Evolutionary conservation across 2,888 invertebrate species (phyloP), one percentile per base, ranked within the genome.

Genomic region (Netelia melanura): DNA sequence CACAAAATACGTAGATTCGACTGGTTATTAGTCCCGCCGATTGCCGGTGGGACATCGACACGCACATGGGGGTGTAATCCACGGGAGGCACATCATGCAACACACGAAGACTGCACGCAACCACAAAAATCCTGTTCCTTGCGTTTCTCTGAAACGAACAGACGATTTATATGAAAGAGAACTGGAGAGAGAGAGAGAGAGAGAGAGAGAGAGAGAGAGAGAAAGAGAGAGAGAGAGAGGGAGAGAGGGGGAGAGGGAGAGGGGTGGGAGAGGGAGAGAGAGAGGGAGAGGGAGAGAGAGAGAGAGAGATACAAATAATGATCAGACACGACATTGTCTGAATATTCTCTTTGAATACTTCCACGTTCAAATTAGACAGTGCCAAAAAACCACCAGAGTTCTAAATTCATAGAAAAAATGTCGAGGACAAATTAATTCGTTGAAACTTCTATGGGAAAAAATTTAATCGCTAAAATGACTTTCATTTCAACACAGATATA

Each of bases 41-140:
- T 54, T 58, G 70, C 76, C 56, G 71, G 44, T 43, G 67, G 76
- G 62, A 77, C 67, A 71, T 48, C 62, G 85, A 85, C 85, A 85
- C 85, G 85, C 85, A 85, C 83, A 77, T 54, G 64, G 56, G 64
- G 65, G 58, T 80, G 79, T 80, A 83, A 85, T 85, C 78, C 80
- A 76, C 58, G 38, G n/a, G 9, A 30, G 65, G 65, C 70, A 44
- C 62, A 79, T 85, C 86, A 86, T 86, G 86, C 85, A 81, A 85
- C 83, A 64, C 68, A 68, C 67, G 68, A 74, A 68, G 44, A 68
- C 58, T 76, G 75, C 86, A 86, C 85, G 85, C 86, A 78, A 86
- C 81, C 78, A 54, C 81, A 58, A 81, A 85, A 83, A 76, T 77
- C 61, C 65, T 64, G 58, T 65, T 79, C 67, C 3, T 38, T 14